Percentiles rank a stretch among this genome's conserved stretches.
Conservation (phyloP, 2,797 vertebrate genomes). For the Sylvilagus floridanus region DNA sequence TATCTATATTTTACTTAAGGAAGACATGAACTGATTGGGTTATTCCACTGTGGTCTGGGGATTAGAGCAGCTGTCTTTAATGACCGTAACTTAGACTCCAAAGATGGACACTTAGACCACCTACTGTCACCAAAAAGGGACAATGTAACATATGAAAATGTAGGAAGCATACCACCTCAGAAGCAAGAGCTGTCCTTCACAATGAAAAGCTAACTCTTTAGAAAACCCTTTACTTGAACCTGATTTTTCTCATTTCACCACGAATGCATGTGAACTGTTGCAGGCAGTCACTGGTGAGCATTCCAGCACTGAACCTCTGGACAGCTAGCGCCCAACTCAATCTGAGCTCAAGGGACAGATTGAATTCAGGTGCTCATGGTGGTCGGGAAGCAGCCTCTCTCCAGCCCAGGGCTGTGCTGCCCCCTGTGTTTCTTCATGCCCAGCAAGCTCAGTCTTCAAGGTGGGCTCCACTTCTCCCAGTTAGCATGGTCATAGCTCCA, state of each 20-base stretch:
- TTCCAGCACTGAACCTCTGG: not conserved
- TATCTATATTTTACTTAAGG: not conserved
- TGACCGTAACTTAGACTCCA: not conserved
- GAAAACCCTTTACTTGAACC: not conserved
- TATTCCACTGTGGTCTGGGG: not conserved
- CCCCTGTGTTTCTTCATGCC: not conserved
- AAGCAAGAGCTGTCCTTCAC: not conserved
- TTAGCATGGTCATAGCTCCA: not conserved
- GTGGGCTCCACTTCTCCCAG: not conserved
- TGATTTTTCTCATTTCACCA: slow-evolving; percentile 20
- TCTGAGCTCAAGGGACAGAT: not conserved
- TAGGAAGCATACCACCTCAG: not conserved
- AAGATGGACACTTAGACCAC: not conserved
- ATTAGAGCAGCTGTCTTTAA: not conserved
- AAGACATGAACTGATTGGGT: not conserved
- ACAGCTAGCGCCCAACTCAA: not conserved
- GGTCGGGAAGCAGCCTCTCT: not conserved
- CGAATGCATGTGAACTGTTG: not conserved
- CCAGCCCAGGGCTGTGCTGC: not conserved
- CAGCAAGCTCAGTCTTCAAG: not conserved
- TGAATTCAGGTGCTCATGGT: not conserved
- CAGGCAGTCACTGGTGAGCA: not conserved
- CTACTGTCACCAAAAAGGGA: slow-evolving; percentile 44
- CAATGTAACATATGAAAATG: not conserved
- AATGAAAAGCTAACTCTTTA: not conserved